phyloP scores from a whole-genome alignment of 2,888 invertebrate species.

The Lasius platythorax region DNA sequence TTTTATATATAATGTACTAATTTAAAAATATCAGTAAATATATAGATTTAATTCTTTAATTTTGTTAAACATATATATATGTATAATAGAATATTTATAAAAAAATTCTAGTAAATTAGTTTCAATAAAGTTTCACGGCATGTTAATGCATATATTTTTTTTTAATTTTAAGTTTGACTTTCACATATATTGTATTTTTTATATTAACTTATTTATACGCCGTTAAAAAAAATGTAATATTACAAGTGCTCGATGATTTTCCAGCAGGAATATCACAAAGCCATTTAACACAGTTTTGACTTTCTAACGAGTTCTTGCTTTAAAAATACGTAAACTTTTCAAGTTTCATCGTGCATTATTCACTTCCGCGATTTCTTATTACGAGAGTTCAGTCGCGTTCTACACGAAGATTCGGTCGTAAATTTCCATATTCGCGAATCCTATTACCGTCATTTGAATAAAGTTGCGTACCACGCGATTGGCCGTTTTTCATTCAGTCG shows the following conservation, averaged over 20 bases:
- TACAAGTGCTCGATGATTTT: conserved; percentile 12
- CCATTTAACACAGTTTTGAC: conserved; percentile 31
- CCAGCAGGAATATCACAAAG: conserved; percentile 15
- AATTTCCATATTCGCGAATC: conserved; percentile 46
- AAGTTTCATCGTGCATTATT: conserved; percentile 46
- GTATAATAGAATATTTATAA: not conserved
- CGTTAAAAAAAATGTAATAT: not conserved
- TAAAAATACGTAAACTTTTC: conserved; percentile 41
- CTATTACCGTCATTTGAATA: conserved; percentile 43
- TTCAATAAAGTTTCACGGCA: not conserved
- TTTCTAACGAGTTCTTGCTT: conserved; percentile 33
- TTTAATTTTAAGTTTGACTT: not conserved
- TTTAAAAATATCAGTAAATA: not conserved
- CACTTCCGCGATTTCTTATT: conserved; percentile 50
- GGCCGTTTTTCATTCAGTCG: conserved; percentile 20
- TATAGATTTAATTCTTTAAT: conserved; percentile 4
- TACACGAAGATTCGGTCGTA: conserved; percentile 34
- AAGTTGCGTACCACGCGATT: conserved; percentile 35
- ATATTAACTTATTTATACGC: not conserved
- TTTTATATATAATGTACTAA: not conserved
- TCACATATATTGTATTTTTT: not conserved
- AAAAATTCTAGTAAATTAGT: not conserved
- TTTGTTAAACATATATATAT: not conserved
- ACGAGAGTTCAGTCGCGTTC: conserved; percentile 39
- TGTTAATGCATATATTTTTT: not conserved